phyloP scores from a whole-genome alignment of 2,888 invertebrate genomes.

The Celastrina argiolus region DNA sequence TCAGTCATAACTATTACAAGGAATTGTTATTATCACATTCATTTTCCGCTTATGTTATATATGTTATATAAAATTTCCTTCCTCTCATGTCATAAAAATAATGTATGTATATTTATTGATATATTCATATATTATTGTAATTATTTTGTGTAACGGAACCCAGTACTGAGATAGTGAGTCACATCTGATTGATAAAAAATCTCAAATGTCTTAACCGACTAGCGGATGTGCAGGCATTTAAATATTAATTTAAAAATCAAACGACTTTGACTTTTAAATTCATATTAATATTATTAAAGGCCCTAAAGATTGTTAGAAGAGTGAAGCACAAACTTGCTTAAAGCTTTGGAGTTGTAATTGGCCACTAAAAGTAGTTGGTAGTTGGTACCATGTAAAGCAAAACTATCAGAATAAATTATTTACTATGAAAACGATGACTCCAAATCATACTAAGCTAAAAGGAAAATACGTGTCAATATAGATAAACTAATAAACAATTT shows the following conservation, averaged over 20 bases:
- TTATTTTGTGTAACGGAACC: slow-evolving; percentile 4
- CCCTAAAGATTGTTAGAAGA: not conserved
- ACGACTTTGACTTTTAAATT: slow-evolving; percentile 9
- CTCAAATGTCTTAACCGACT: slow-evolving; percentile 10
- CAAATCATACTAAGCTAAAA: no score
- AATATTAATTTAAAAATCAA: slow-evolving; percentile 1
- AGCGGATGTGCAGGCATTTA: slow-evolving; percentile 12
- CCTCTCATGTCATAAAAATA: not conserved
- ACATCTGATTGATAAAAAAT: slow-evolving; percentile 18
- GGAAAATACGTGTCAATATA: no score
- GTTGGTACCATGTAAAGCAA: no score
- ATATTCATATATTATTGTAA: not conserved
- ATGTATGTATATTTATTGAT: not conserved
- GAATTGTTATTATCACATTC: not conserved
- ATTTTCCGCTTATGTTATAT: no score
- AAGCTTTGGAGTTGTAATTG: no score
- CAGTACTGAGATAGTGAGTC: slow-evolving; percentile 10
- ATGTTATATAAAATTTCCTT: slow-evolving; percentile 4
- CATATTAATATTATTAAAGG: not conserved
- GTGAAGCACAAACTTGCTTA: no score
- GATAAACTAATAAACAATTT: no score
- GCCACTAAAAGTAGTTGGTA: no score
- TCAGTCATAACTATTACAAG: not conserved
- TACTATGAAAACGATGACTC: no score
- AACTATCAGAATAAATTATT: no score